Evolutionary conservation across 23 tunicate species (phyloP).

Genomic region (Oikopleura vanhoeffeni): DNA sequence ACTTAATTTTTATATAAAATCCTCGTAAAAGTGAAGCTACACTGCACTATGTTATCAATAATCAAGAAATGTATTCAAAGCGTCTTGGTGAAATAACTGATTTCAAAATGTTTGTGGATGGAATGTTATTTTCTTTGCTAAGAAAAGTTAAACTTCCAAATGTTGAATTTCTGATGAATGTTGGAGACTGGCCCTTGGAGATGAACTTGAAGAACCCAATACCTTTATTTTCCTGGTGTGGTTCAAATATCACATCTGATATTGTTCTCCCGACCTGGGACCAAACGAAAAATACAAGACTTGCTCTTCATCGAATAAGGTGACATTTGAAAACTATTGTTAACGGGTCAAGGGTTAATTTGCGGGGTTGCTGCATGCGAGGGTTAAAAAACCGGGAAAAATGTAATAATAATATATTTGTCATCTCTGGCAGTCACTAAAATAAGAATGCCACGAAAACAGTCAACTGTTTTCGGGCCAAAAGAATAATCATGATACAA

Average conservation of each 20-base stretch:
- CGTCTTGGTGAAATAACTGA: constrained; percentile 63
- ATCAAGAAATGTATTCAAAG: constrained; percentile 31
- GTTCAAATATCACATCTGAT: constrained; percentile 41
- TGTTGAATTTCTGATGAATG: constrained; percentile 60
- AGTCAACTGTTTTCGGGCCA: no score
- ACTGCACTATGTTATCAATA: not conserved
- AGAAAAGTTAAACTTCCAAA: constrained; percentile 66
- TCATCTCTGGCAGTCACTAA: no score
- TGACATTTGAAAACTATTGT: no score
- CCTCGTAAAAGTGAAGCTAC: not conserved
- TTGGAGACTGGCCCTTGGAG: constrained; percentile 95
- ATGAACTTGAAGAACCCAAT: constrained; percentile 28
- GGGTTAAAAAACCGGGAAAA: no score
- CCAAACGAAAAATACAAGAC: constrained; percentile 22
- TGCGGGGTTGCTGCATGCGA: no score
- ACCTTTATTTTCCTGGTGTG: constrained; percentile 93
- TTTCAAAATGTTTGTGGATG: constrained; percentile 91
- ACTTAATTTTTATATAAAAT: no score
- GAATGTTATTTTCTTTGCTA: constrained; percentile 35
- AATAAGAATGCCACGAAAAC: no score
- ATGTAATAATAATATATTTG: no score
- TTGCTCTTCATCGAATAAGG: not conserved
- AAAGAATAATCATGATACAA: no score
- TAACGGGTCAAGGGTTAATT: no score
- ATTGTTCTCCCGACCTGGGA: constrained; percentile 84